Base-by-base conservation (phyloP, 2,797 vertebrate genomes). In the Enteromius trimaculatus region DNA sequence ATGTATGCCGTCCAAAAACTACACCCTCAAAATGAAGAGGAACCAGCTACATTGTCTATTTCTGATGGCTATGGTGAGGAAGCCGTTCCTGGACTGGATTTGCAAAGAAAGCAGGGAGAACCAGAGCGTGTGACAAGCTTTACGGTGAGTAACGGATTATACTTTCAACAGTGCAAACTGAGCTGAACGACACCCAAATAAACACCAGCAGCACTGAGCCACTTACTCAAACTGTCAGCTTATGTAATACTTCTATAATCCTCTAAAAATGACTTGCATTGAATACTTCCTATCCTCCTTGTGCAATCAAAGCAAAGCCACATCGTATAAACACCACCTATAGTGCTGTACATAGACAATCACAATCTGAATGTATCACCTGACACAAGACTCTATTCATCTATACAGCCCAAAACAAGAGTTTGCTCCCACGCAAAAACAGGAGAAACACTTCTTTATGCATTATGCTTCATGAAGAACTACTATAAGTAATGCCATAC, bases 121-220 rank as follows among this genome's bases (percentile, higher is more conserved):
- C 37, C 84, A 79, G 13, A 86, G 69, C 29, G n/a, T 82, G 77
- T 75, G 80, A 86, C 80, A 68, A 51, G 84, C 80, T 84, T 84
- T 82, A n/a, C 31, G n/a, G 21, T 31, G 70, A 51, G 74, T 76
- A 80, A 80, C 60, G 10, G 53, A 87, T 76, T 87, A 79, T 51
- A 62, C 84, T 62, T 58, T 80, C 26, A 70, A 69, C 72, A 29
- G 39, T 75, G 64, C 34, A 53, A 79, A 79, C 47, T 29, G 58
- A 75, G 34, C 60, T 39, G 21, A 82, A 85, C 71, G 81, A 77
- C 71, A 77, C 47, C 60, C 62, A 66, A 21, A 65, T 34, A 77
- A 76, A 77, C 72, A 77, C 10, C 62, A n/a, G 62, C 17, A 64
- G 39, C 81, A 77, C 49, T 58, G 51, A 77, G 60, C 44, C 39